Conservation (phyloP, 2,113 vertebrate species). For the Macaca mulatta region DNA sequence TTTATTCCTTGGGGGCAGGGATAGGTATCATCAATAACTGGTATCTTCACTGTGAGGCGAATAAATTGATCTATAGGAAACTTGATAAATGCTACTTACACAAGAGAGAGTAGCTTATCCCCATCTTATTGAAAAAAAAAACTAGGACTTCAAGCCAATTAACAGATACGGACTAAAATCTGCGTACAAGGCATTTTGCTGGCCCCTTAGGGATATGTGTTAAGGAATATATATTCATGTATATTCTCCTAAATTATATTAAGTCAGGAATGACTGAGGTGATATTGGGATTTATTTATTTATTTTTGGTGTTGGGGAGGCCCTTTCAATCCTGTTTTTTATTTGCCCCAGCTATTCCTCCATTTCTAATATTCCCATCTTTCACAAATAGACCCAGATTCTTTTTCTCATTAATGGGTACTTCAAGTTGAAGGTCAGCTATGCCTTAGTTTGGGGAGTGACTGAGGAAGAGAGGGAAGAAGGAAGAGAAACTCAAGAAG, state of each 20-base stretch:
- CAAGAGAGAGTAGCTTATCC: not conserved
- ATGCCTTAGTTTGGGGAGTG: not conserved
- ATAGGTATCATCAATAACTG: not conserved
- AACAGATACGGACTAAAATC: not conserved
- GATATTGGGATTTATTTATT: not conserved
- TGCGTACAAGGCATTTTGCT: not conserved
- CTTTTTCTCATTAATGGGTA: not conserved
- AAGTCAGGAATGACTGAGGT: not conserved
- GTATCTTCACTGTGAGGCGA: not conserved
- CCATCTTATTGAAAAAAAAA: not conserved
- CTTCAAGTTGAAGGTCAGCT: not conserved
- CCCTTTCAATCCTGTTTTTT: not conserved
- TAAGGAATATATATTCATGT: not conserved
- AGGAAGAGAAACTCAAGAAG: fast-evolving
- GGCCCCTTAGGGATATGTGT: fast-evolving
- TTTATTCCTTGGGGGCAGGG: not conserved
- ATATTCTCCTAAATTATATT: not conserved
- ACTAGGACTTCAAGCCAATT: not conserved
- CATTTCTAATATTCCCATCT: not conserved
- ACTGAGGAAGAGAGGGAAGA: not conserved
- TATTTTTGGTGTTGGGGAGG: not conserved
- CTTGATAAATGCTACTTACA: not conserved
- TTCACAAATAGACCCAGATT: not conserved
- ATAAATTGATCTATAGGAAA: not conserved
- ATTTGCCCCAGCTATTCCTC: not conserved